These are phyloP conservation scores for Cladopsammia gracilis DNA, from an alignment of 64 coral and sea anemone genomes.

Conservation along the genomic window DNA sequence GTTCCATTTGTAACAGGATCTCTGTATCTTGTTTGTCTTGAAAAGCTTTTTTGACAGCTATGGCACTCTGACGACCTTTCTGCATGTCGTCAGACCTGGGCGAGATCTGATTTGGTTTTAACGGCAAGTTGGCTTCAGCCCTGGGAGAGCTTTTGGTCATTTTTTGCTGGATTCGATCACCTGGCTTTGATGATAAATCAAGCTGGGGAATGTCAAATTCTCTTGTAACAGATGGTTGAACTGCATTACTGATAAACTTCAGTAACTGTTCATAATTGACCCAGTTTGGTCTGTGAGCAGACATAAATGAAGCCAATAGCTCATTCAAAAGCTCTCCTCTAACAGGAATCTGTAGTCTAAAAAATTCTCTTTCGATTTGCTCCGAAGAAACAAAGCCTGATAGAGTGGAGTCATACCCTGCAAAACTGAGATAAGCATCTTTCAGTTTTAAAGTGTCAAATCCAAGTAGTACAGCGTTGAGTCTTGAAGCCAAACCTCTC, in stretches of 20 bases:
- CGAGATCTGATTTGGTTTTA: slow-evolving; percentile 93
- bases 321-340: slow-evolving; percentile 43
- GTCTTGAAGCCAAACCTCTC: background rate
- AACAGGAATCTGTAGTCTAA: slow-evolving; percentile 70
- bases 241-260: slow-evolving; percentile 76
- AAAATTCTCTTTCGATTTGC: slow-evolving; percentile 75
- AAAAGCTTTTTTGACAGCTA: slow-evolving; percentile 85
- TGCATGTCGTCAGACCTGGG: slow-evolving; percentile 67
- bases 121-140: slow-evolving; percentile 50
- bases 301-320: slow-evolving; percentile 76
- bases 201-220: slow-evolving; percentile 53
- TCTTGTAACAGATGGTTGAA: slow-evolving; percentile 41
- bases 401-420: slow-evolving; percentile 88
- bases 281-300: slow-evolving; percentile 84
- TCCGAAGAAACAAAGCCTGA: slow-evolving; percentile 84
- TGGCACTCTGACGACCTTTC: slow-evolving; percentile 75
- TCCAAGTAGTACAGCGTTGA: slow-evolving; percentile 6
- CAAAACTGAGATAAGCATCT: slow-evolving; percentile 78
- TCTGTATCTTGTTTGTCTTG: slow-evolving; percentile 83
- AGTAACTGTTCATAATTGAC: slow-evolving; percentile 90
- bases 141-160: slow-evolving; percentile 20
- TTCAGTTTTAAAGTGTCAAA: slow-evolving; percentile 68
- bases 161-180: slow-evolving; percentile 63
- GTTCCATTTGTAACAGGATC: slow-evolving; percentile 83
- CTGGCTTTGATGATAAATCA: slow-evolving; percentile 57